A percentile compares a stretch with the other conserved stretches of the same genome.
Evolutionary conservation across 2,797 vertebrate genomes (phyloP).

Genomic region (Gobio occitaniae): DNA sequence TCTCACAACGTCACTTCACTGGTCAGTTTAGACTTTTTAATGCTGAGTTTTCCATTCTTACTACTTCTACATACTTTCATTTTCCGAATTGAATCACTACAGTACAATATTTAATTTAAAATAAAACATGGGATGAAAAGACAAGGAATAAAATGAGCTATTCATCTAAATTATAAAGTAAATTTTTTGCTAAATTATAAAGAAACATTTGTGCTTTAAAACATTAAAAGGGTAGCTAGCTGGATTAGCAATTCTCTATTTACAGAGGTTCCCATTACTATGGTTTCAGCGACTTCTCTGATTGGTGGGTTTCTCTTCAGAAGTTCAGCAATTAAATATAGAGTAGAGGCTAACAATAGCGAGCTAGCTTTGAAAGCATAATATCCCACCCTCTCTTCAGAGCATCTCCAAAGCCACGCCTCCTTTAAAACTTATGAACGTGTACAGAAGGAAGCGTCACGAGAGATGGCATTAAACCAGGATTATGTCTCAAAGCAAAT

Average conservation of each 20-base stretch:
- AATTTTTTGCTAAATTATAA: neutral
- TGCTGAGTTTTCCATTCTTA: neutral
- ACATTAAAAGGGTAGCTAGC: neutral
- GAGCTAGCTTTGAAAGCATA: too few species aligned
- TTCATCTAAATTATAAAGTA: neutral
- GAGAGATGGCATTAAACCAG: too few species aligned
- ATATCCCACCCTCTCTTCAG: too few species aligned
- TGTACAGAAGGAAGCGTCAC: too few species aligned
- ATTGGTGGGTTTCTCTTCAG: neutral
- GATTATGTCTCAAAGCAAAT: too few species aligned
- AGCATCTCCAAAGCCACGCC: too few species aligned
- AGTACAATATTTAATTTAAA: neutral
- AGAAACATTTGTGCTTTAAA: neutral
- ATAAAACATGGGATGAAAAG: neutral
- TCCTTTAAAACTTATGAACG: too few species aligned
- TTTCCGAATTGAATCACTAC: neutral
- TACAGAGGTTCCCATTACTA: neutral
- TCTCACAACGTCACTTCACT: conserved; percentile 88
- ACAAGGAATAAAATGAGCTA: neutral
- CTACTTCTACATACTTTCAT: neutral
- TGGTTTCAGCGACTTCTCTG: neutral
- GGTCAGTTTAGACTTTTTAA: conserved; percentile 69
- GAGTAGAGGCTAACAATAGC: too few species aligned
- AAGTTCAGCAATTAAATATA: neutral
- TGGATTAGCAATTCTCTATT: neutral